A percentile compares a stretch with the other conserved stretches of the same genome.
Conservation (phyloP, 1,140 invertebrate species). For the Lasioglossum baleicum region DNA sequence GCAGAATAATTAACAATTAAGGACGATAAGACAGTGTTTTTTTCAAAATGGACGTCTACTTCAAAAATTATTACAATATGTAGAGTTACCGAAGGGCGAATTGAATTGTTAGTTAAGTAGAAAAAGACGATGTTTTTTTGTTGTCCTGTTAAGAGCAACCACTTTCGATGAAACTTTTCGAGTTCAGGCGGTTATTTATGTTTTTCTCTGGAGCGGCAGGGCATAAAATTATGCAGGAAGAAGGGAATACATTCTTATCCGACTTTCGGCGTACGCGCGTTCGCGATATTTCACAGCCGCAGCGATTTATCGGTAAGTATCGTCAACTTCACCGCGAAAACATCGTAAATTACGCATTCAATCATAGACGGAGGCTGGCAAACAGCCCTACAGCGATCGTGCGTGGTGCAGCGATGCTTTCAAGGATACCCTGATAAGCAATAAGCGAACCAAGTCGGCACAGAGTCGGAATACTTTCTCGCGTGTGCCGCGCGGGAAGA, state of each 20-base stretch:
- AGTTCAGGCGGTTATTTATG: too few relatives aligned
- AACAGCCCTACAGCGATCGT: slow-evolving; percentile 36
- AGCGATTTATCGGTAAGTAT: slow-evolving; percentile 43
- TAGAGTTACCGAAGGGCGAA: too few relatives aligned
- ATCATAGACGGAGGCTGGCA: slow-evolving; percentile 38
- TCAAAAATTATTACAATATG: too few relatives aligned
- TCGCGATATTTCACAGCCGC: slow-evolving; percentile 39
- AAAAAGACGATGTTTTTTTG: too few relatives aligned
- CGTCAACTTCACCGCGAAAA: slow-evolving; percentile 50
- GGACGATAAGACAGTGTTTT: too few relatives aligned
- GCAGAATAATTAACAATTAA: too few relatives aligned
- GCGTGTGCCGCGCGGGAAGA: slow-evolving; percentile 64
- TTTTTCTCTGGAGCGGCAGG: neutral
- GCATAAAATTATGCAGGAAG: neutral
- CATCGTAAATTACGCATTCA: slow-evolving; percentile 61
- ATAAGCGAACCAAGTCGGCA: slow-evolving; percentile 50
- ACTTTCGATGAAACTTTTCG: too few relatives aligned
- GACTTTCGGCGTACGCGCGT: slow-evolving; percentile 10
- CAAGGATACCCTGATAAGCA: slow-evolving; percentile 55
- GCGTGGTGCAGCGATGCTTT: slow-evolving; percentile 54
- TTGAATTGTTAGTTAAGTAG: too few relatives aligned
- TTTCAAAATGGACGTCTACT: too few relatives aligned
- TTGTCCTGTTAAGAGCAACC: too few relatives aligned
- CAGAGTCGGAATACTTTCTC: slow-evolving; percentile 71
- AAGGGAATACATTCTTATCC: neutral